Evolutionary conservation across 2,888 invertebrate species (phyloP), one percentile per base, ranked within the genome.

Genomic region (Thecocarcelia acutangulata): DNA sequence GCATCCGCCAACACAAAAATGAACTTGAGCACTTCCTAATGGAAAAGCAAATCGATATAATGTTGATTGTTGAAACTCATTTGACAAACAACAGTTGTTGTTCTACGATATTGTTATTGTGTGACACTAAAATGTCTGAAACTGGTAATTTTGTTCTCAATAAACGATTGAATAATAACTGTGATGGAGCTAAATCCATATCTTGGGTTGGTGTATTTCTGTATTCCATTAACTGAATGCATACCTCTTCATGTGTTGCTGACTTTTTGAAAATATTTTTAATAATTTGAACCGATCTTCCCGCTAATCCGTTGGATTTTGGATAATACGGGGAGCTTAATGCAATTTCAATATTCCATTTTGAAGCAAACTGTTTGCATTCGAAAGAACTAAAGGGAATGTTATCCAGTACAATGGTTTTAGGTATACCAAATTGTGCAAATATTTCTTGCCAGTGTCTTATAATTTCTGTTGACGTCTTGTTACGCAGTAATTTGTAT

Each of bases 91-190:
- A n/a, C n/a, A n/a, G n/a, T 28, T 28, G 28, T 28, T 28, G 28
- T 28, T 28, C 6, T 28, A 28, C 6, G 28, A 4, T 28, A 28
- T 28, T 28, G 28, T 28, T 28, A 6, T 28, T 28, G 3, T 28
- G 28, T 6, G 28, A 28, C 6, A 28, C 3, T 28, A 28, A 28
- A 3, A 6, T 28, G 3, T 63, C 63, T 6, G 63, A 44, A 15
- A 63, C 17, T 28, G 63, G 63, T 46, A 48, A 15, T 48, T 48
- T 63, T 28, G 63, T 63, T 63, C 48, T 63, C 24, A 63, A n/a
- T 24, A 42, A 63, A 8, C 61, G 46, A 40, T 63, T 63, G n/a
- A 63, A 63, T 12, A 63, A 19, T n/a, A 46, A 24, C 24, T 63
- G 48, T 48, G 63, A 63, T 13, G 48, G 63, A 9, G 33, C 19